Conservation (phyloP, 2,888 invertebrate species). For the Electrophaes corylata region DNA sequence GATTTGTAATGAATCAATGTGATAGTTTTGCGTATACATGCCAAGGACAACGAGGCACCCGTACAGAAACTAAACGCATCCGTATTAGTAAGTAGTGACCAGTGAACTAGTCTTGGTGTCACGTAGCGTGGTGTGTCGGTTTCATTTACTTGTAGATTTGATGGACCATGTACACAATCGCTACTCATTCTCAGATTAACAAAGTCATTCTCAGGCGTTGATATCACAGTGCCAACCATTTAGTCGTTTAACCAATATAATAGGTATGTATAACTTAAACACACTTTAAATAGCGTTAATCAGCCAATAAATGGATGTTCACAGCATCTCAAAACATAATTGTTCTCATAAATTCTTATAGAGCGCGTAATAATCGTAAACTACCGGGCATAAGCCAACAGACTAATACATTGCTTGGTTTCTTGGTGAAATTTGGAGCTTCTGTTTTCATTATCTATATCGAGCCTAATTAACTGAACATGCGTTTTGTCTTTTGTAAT, state of each 20-base stretch:
- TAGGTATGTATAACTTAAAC: too few species aligned
- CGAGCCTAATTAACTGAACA: background rate
- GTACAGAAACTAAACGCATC: conserved; percentile 50
- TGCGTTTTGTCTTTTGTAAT: conserved; percentile 5
- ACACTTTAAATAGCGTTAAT: background rate
- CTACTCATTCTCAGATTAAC: background rate
- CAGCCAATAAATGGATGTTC: background rate
- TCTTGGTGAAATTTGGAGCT: background rate
- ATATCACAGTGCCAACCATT: background rate
- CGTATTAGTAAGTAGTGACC: conserved; percentile 62
- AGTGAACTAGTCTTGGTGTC: conserved; percentile 54
- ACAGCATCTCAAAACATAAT: background rate
- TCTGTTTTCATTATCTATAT: background rate
- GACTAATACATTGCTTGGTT: background rate
- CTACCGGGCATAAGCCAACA: background rate
- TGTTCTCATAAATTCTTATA: too few species aligned
- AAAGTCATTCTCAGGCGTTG: background rate
- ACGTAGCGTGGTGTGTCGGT: conserved; percentile 74
- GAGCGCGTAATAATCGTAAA: background rate
- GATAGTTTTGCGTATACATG: conserved; percentile 61
- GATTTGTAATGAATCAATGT: conserved; percentile 66
- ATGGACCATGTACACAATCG: conserved; percentile 39
- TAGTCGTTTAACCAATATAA: background rate
- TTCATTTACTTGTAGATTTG: conserved; percentile 55
- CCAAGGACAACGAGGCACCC: conserved; percentile 58